Base-by-base conservation (phyloP, 2,888 invertebrate genomes). In the Patella pellucida region DNA sequence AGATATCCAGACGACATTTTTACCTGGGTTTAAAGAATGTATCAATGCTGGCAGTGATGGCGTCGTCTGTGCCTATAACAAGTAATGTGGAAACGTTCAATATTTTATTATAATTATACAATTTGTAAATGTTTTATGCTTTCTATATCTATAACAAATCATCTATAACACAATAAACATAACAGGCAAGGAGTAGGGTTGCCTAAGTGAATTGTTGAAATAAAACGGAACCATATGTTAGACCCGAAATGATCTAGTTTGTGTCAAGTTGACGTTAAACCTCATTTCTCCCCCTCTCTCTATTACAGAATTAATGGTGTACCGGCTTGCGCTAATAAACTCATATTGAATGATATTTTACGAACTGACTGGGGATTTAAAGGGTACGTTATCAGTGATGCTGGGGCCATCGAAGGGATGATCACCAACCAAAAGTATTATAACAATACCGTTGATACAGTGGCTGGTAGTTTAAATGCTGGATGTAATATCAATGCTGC, bases 1-100 rank as follows among this genome's bases (percentile, higher is more conserved):
- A 62, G 62, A 62, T 62, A 23, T 62, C 11, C 62, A 62, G 23
- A 62, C 14, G 62, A 62, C 62, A 62, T 62, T 62, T 62, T 23
- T 62, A 23, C 62, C 62, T 3, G 62, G 62, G n/a, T 62, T 62
- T 62, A 62, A 62, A 15, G 62, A 23, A 19, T 62, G 62, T 62
- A 62, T 62, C 2, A 80, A 86, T 50, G 89, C 89, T 7, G 89
- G 90, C 2, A 84, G 87, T 1, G 86, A 84, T 79, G 87, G 88
- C 62, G 74, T 89, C n/a, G 90, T 90, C 89, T 90, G 90, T 81
- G 89, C 89, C 76, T 90, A 88, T 75, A 90, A 89, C 84, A 87
- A 86, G 88, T 89, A 31, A 74, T 72, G 15, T 52, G 0, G 7
- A 41, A 7, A 41, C 41, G 7, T 41, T 41, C 41, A 41, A 41